These are phyloP conservation scores for Cossypha caffra DNA, from an alignment of 2,797 vertebrate species.

Conservation along the genomic window DNA sequence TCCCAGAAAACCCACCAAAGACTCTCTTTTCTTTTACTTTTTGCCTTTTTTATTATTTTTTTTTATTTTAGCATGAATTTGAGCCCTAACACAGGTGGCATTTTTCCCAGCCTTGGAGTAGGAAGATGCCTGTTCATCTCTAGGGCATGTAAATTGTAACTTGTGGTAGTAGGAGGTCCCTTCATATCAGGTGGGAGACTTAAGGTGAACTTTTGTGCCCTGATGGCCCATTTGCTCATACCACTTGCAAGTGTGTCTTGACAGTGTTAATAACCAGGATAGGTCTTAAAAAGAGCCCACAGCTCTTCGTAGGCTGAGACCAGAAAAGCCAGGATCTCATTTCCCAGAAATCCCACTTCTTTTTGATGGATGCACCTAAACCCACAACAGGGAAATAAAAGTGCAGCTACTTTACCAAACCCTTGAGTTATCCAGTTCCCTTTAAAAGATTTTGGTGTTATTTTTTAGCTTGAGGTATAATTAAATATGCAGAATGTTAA, in stretches of 20 bases:
- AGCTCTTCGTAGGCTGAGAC: not conserved
- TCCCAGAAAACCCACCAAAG: not conserved
- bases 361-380: not conserved
- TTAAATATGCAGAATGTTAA: not conserved
- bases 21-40: not conserved
- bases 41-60: not conserved
- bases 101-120: not conserved
- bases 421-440: not conserved
- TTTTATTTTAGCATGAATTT: not conserved
- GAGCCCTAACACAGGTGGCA: not conserved
- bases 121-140: not conserved
- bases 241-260: not conserved
- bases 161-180: not conserved
- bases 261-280: not conserved
- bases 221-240: not conserved
- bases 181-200: not conserved
- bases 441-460: not conserved
- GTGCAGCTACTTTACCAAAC: not conserved
- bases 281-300: not conserved
- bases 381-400: not conserved
- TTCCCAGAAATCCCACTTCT: not conserved
- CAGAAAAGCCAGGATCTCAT: not conserved
- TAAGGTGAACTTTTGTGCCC: not conserved
- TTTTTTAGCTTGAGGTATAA: not conserved
- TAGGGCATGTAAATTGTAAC: not conserved